Evolutionary conservation across 2,797 vertebrate species (phyloP), one percentile per base, ranked within the genome.

Genomic region (Pogonophryne albipinna): DNA sequence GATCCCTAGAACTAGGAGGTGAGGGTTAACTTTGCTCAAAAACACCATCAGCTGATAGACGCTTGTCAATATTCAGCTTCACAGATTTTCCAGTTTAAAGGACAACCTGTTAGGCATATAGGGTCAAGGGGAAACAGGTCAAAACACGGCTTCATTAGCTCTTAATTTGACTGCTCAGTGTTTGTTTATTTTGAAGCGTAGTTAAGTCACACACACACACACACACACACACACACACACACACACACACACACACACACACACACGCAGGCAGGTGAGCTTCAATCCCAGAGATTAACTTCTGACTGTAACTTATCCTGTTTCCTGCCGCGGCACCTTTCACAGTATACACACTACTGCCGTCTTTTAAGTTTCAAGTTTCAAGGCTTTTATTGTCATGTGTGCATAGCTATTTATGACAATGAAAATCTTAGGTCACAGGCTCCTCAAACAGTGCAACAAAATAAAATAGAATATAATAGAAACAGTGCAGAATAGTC

Each of bases 271-370:
- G 3, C 10, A 6, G 42, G 1, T 19, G 19, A 60, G 72, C 66
- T 79, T 73, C 70, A 34, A 81, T 70, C 64, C 1, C 7, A 16
- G n/a, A 81, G 85, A 86, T 85, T 84, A 86, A 82, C 51, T 71
- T 58, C 53, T 70, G 76, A 63, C 61, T 79, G 64, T 68, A 83
- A 76, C 51, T 66, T 57, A 65, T 78, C 88, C 71, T 4, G 47
- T 66, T 74, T 79, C 44, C 31, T 2, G 11, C 45, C 10, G 38
- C 31, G 38, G 59, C 75, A 80, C 77, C 74, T 81, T 66, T 71
- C 55, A 71, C 66, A 47, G 66, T 71, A 6, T 78, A 79, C 80
- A 76, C 73, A 76, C 73, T 41, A 58, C 49, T 19, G 65, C 47
- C 31, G 67, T 67, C 71, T 31, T 31, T 71, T n/a, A 27, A 27